These are phyloP conservation scores for Symphodus melops DNA, from an alignment of 2,113 vertebrate genomes.

Conservation along the genomic window DNA sequence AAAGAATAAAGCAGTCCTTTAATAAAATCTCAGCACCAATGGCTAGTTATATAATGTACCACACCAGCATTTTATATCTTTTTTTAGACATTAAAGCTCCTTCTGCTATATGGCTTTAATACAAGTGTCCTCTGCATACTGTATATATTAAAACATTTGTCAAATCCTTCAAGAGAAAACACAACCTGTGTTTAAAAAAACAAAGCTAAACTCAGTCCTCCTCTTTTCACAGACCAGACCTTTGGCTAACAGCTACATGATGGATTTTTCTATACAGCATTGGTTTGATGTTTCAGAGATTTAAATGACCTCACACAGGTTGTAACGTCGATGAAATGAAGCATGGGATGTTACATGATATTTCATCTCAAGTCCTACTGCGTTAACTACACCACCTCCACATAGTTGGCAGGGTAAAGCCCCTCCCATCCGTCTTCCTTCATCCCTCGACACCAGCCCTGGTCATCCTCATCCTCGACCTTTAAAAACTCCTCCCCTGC, in stretches of 20 bases:
- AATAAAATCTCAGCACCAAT: conserved; percentile 53
- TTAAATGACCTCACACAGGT: background rate
- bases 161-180: conserved; percentile 53
- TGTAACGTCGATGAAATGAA: conserved; percentile 16
- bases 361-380: background rate
- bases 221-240: conserved; percentile 7
- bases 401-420: conserved; percentile 88
- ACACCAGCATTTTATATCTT: conserved; percentile 39
- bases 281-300: background rate
- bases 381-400: conserved; percentile 77
- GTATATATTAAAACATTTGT: conserved; percentile 67
- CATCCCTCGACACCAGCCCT: conserved; percentile 88
- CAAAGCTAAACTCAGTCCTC: no score
- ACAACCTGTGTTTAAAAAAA: conserved; percentile 21
- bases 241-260: conserved; percentile 61
- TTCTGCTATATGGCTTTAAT: conserved; percentile 57
- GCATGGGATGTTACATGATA: background rate
- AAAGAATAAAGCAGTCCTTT: conserved; percentile 19
- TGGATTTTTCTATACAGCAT: conserved; percentile 30
- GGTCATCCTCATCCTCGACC: conserved; percentile 88
- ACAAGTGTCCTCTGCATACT: conserved; percentile 50
- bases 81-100: conserved; percentile 41
- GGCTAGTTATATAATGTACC: conserved; percentile 29
- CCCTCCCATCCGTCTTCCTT: conserved; percentile 84
- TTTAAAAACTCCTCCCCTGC: conserved; percentile 88